These are phyloP conservation scores for Zoanthus sansibaricus DNA, from an alignment of 92 coral and sea anemone species.

Conservation along the genomic window DNA sequence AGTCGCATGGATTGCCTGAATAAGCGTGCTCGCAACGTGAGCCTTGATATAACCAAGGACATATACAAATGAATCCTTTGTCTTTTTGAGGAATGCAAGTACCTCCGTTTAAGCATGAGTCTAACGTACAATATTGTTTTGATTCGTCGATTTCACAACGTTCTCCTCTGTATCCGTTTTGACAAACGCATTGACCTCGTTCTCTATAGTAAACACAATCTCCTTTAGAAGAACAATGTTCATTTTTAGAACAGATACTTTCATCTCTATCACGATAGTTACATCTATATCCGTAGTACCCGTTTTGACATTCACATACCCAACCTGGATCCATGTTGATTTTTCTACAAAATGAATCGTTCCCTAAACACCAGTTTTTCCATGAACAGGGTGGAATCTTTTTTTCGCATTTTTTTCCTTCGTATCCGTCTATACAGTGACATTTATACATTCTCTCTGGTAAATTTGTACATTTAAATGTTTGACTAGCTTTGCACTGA, in stretches of 20 bases:
- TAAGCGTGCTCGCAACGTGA: neutral
- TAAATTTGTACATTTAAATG: neutral
- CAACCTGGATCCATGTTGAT: constrained; percentile 1
- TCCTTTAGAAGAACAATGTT: constrained; percentile 2
- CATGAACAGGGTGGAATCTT: constrained; percentile 16
- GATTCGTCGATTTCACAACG: constrained; percentile 11
- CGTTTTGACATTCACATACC: neutral
- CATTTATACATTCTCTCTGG: constrained; percentile 11
- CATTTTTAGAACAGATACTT: constrained; percentile 21
- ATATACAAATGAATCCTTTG: constrained; percentile 1
- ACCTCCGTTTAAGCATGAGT: neutral
- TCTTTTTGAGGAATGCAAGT: neutral
- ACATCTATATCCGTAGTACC: constrained; percentile 23
- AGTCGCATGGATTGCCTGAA: constrained; percentile 16
- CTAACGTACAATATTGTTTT: neutral
- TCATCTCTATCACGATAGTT: constrained; percentile 16
- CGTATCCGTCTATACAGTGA: constrained; percentile 5
- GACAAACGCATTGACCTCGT: constrained; percentile 1
- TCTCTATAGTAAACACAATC: constrained; percentile 19
- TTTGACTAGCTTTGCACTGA: neutral
- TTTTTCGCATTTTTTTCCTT: neutral
- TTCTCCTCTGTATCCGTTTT: neutral
- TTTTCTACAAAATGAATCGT: neutral
- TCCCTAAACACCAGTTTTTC: constrained; percentile 4
- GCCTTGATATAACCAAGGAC: constrained; percentile 18